phyloP scores from a whole-genome alignment of 2,888 invertebrate species.

The Ptychoptera albimana region DNA sequence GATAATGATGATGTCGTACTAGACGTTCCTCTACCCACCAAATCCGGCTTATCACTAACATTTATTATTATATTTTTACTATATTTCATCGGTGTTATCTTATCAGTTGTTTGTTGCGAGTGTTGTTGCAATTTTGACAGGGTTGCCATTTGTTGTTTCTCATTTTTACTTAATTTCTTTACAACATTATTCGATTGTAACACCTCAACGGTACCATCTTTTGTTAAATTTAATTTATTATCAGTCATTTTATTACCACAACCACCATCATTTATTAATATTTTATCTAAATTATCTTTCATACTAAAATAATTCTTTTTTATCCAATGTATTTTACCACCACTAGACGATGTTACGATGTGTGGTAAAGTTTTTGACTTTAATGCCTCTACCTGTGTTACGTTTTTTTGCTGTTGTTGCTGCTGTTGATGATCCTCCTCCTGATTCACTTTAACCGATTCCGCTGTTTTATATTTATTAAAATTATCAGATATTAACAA shows the following conservation, averaged over 20 bases:
- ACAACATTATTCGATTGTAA: not conserved
- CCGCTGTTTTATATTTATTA: slow-evolving; percentile 29
- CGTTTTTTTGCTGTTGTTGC: not conserved
- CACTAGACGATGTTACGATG: slow-evolving; percentile 11
- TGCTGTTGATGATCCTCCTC: not conserved
- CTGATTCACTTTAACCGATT: slow-evolving; percentile 9
- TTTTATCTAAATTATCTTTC: not conserved
- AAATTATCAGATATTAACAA: slow-evolving; percentile 27
- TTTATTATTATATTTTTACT: slow-evolving; percentile 7
- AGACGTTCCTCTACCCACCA: not conserved
- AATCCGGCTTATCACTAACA: slow-evolving; percentile 3
- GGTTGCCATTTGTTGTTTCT: not conserved
- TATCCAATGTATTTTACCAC: slow-evolving; percentile 23
- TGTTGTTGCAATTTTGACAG: not conserved
- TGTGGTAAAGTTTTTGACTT: slow-evolving; percentile 13
- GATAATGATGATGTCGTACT: not conserved
- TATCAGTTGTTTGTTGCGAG: slow-evolving; percentile 4
- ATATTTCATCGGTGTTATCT: slow-evolving; percentile 6
- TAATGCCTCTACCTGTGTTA: too few relatives aligned
- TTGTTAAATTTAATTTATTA: not conserved
- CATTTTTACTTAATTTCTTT: not conserved
- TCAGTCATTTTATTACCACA: slow-evolving; percentile 5
- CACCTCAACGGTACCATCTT: not conserved
- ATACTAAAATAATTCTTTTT: slow-evolving; percentile 18
- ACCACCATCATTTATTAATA: slow-evolving; percentile 2